phyloP scores from a whole-genome alignment of 2,113 vertebrate species.

The Scophthalmus maximus region DNA sequence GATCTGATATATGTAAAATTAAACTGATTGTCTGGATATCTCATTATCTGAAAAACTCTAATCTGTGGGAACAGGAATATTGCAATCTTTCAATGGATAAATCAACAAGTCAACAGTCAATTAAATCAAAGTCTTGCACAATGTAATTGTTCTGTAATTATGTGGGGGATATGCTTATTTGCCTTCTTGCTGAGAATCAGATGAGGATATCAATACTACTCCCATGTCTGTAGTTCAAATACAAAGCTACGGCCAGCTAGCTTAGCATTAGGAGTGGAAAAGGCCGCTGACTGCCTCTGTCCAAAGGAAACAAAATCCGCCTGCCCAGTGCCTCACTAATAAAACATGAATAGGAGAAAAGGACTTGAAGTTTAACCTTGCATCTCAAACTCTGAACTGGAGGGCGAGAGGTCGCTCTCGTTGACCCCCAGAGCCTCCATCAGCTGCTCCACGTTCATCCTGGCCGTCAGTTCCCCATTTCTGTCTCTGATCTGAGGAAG shows the following conservation, averaged over 20 bases:
- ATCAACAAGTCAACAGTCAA: neutral
- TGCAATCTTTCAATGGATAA: neutral
- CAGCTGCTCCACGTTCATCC: constrained; percentile 89
- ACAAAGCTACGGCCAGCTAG: too few relatives aligned
- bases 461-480: constrained; percentile 89
- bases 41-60: too few relatives aligned
- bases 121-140: neutral
- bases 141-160: neutral
- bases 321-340: too few relatives aligned
- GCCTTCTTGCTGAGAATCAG: neutral
- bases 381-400: constrained; percentile 89
- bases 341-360: neutral
- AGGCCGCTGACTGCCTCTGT: too few relatives aligned
- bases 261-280: too few relatives aligned
- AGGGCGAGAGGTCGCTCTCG: constrained; percentile 79
- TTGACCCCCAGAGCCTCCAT: constrained; percentile 85
- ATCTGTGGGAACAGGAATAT: too few relatives aligned
- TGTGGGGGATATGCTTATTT: neutral
- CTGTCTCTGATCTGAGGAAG: constrained; percentile 89
- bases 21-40: too few relatives aligned
- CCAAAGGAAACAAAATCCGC: too few relatives aligned
- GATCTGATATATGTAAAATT: too few relatives aligned
- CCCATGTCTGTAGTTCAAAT: neutral
- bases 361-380: constrained; percentile 84
- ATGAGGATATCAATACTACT: neutral